Percentiles rank a stretch among this genome's conserved stretches.
Evolutionary conservation across 1,140 invertebrate genomes (phyloP).

Genomic region (Mycetomoellerius zeteki): DNA sequence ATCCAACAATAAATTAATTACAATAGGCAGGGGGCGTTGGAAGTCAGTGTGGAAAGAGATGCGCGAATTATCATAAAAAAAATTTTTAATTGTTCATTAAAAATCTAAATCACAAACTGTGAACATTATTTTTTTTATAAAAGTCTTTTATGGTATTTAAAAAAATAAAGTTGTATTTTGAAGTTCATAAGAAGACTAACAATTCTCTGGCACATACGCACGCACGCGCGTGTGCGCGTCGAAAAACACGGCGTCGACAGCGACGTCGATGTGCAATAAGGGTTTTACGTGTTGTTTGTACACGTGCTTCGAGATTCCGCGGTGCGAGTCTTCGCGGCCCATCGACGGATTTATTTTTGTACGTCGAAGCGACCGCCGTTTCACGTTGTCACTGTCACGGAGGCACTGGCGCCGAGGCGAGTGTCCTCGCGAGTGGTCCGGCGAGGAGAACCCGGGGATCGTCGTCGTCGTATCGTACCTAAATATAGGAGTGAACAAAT

Average conservation of each 20-base stretch:
- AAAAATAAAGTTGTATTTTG: no score
- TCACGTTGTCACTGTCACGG: slow-evolving; percentile 67
- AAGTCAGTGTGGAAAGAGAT: no score
- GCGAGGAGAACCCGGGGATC: slow-evolving; percentile 46
- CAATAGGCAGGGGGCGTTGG: no score
- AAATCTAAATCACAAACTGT: no score
- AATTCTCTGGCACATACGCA: background rate
- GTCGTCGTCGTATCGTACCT: slow-evolving; percentile 59
- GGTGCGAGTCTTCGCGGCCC: slow-evolving; percentile 53
- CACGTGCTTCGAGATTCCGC: slow-evolving; percentile 69
- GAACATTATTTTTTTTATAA: no score
- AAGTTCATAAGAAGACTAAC: background rate
- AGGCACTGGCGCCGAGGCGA: slow-evolving; percentile 67
- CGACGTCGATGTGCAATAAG: slow-evolving; percentile 53
- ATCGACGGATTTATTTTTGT: slow-evolving; percentile 76
- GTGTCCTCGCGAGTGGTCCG: slow-evolving; percentile 56
- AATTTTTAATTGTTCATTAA: no score
- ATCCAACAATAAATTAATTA: no score
- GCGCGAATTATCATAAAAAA: no score
- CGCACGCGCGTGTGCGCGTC: no score
- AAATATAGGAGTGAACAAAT: slow-evolving; percentile 82
- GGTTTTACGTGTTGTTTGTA: slow-evolving; percentile 66
- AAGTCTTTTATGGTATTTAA: no score
- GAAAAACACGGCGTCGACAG: slow-evolving; percentile 30
- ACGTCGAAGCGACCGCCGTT: slow-evolving; percentile 50